Evolutionary conservation across 2,113 vertebrate species (phyloP), one percentile per base, ranked within the genome.

Genomic region (Asarcornis scutulata): DNA sequence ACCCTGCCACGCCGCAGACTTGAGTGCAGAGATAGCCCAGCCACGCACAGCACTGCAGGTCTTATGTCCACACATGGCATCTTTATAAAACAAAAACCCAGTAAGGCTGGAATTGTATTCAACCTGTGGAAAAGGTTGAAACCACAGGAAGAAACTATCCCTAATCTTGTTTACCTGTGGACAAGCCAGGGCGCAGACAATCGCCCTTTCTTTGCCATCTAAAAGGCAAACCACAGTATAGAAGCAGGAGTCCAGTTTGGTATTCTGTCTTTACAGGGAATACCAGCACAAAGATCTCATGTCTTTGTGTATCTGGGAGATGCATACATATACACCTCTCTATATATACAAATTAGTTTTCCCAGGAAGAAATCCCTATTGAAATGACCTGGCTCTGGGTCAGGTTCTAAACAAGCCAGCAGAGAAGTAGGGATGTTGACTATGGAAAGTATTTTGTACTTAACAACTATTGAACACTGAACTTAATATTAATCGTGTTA

Each of bases 311-410:
- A 21, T 55, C 56, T 88, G 34, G 64, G 46, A 44, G 40, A 22
- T 34, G 27, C 23, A 31, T 0, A 0, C 1, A 1, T 26, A 1
- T 25, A 4, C 63, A 3, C 62, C 6, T 66, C 10, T 53, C 0
- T 16, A 1, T 52, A 13, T 7, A 20, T 31, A 23, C 13, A 32
- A 52, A 29, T 80, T 16, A 34, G 25, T 26, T 84, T 87, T 52
- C 58, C 22, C 5, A 2, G 38, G n/a, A 26, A 64, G 62, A 9
- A 62, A 68, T 81, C 42, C 9, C 16, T n/a, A 17, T 32, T 87
- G 71, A 22, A 83, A 23, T 69, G 38, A 42, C 17, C n/a, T 1
- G 1, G 36, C 73, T 78, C 31, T 82, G 40, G 53, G n/a, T 87
- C 48, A 48, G 32, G 7, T 38, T 88, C 58, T 63, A 83, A 38